Base-by-base conservation (phyloP, 2,113 vertebrate species). In the Amblyopsis rosae region DNA sequence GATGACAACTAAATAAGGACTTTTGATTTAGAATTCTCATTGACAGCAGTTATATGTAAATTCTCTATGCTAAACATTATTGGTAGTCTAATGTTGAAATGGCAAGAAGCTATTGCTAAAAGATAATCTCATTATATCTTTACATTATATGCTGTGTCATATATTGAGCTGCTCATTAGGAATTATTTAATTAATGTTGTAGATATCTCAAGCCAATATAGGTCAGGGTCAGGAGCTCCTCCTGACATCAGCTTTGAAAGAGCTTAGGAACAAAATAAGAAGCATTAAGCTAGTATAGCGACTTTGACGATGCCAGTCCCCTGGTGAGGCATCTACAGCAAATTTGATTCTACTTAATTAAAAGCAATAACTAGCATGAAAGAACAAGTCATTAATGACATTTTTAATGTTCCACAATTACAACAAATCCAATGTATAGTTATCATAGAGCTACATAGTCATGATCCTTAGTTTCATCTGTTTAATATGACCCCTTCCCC, bases 221-320 rank as follows among this genome's bases (percentile, higher is more conserved):
- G 88, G 83, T 92, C 87, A 84, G 75, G 75, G 70, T 73, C 58
- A 88, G 53, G 65, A 50, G 54, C 32, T 66, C 55, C 66, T 26
- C 59, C 64, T 72, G 76, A 81, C 69, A 79, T 84, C 82, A 82
- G 75, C 82, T 77, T 60, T 66, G 13, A 69, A 71, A 35, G 61
- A 80, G 85, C 87, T 91, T 91, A 91, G 65, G 67, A 48, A 59
- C 82, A 55, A 67, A 76, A 65, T 84, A 88, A 87, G 82, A 82
- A 75, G 82, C 61, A 80, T 80, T 72, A 76, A 71, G 56, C 35
- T 41, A 7, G 35, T 8, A 8, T 41, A 41, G 35, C 35, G 7
- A 41, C 26, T 7, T 68, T 66, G 13, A 15, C 35, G 71, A 80
- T 80, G 6, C 73, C 73, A 26, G 5, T 65, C 5, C 49, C 60